Conservation (phyloP, 2,797 vertebrate genomes). For the Pipistrellus pygmaeus region DNA sequence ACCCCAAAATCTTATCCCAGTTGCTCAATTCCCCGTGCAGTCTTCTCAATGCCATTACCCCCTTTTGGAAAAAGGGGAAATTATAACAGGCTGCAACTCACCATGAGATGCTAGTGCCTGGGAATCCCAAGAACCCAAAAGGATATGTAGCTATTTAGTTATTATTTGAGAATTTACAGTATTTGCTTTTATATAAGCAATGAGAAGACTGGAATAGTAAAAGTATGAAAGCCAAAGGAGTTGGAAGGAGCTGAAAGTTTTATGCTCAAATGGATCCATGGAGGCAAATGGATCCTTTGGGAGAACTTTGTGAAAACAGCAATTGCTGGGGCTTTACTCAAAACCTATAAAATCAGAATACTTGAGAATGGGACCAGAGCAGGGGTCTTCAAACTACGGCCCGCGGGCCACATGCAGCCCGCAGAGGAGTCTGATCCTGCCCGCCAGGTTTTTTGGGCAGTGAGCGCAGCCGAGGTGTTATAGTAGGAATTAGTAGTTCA, state of each 20-base stretch:
- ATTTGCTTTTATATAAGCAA: constrained; percentile 2
- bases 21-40: background rate
- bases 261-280: background rate
- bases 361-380: background rate
- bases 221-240: background rate
- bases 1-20: background rate
- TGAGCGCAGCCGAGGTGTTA: too few species aligned
- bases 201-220: background rate
- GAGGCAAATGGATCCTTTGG: background rate
- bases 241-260: background rate
- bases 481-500: too few species aligned
- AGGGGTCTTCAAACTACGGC: too few species aligned
- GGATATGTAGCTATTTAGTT: background rate
- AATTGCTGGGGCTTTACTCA: background rate
- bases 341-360: constrained; percentile 3
- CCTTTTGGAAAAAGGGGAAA: background rate
- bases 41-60: background rate
- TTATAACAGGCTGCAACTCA: background rate
- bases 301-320: background rate
- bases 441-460: too few species aligned
- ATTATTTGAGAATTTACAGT: constrained; percentile 4
- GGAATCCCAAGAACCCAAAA: background rate
- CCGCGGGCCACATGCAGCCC: too few species aligned
- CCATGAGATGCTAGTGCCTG: background rate
- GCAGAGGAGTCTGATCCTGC: too few species aligned